Conservation (phyloP, 2,888 invertebrate genomes). For the Synanthedon myopaeformis region DNA sequence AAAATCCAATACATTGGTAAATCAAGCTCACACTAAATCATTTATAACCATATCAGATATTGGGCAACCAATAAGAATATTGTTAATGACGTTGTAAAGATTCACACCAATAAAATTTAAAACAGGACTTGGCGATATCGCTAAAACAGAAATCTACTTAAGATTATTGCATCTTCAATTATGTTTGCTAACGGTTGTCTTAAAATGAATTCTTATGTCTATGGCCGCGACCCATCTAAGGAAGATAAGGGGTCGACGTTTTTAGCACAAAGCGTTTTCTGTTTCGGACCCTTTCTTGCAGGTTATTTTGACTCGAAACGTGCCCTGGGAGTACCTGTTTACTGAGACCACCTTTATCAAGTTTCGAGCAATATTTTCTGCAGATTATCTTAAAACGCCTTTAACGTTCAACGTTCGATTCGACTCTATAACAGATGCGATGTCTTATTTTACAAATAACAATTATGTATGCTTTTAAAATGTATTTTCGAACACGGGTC, state of each 20-base stretch:
- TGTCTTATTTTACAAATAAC: conserved; percentile 57
- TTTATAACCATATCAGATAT: no score
- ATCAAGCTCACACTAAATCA: no score
- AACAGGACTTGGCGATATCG: background rate
- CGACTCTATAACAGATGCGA: conserved; percentile 38
- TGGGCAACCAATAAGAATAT: no score
- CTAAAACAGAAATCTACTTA: background rate
- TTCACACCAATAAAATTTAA: background rate
- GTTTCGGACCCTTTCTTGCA: conserved; percentile 58
- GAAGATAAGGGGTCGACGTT: conserved; percentile 66
- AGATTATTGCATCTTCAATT: background rate
- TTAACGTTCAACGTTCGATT: conserved; percentile 43
- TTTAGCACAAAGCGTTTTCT: conserved; percentile 68
- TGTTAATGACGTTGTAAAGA: background rate
- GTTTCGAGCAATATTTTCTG: conserved; percentile 47
- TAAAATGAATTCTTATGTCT: conserved; percentile 33
- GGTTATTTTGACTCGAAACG: conserved; percentile 59
- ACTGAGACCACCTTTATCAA: conserved; percentile 52
- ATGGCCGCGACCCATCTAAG: conserved; percentile 52
- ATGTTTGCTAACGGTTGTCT: background rate
- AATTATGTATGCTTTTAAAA: conserved; percentile 46
- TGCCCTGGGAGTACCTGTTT: conserved; percentile 54
- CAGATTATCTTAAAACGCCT: conserved; percentile 56
- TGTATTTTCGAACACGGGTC: conserved; percentile 20
- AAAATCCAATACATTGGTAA: no score